A percentile compares a stretch with the other conserved stretches of the same genome.
These are phyloP conservation scores for Grallaria varia DNA, from an alignment of 2,113 vertebrate species.

Conservation along the genomic window DNA sequence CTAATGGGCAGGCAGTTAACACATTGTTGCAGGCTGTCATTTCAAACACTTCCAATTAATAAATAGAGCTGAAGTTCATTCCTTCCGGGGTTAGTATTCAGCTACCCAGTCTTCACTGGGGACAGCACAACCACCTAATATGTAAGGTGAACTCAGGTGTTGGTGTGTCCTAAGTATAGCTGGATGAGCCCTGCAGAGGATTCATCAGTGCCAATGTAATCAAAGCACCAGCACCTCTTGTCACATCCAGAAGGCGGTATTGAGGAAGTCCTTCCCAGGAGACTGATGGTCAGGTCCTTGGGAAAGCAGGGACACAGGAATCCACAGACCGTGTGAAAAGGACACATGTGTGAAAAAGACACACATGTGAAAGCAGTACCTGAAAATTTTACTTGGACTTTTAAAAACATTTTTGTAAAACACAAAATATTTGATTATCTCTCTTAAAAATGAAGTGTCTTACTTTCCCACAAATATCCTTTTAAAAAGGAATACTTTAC, in stretches of 20 bases:
- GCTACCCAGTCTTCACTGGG: background rate
- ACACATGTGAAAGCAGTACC: background rate
- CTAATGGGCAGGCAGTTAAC: background rate
- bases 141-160: background rate
- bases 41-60: background rate
- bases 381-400: background rate
- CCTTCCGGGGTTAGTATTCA: background rate
- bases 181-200: background rate
- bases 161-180: background rate
- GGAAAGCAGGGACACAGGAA: background rate
- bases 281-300: background rate
- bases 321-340: background rate
- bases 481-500: background rate
- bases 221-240: background rate
- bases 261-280: background rate
- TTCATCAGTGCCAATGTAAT: rapidly evolving
- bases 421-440: background rate
- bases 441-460: background rate
- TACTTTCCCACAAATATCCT: background rate
- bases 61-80: background rate
- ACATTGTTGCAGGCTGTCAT: background rate
- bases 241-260: background rate
- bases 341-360: background rate
- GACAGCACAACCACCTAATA: background rate
- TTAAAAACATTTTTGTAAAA: background rate